Evolutionary conservation across 2,797 vertebrate species (phyloP), one percentile per base, ranked within the genome.

Genomic region (Alauda arvensis): DNA sequence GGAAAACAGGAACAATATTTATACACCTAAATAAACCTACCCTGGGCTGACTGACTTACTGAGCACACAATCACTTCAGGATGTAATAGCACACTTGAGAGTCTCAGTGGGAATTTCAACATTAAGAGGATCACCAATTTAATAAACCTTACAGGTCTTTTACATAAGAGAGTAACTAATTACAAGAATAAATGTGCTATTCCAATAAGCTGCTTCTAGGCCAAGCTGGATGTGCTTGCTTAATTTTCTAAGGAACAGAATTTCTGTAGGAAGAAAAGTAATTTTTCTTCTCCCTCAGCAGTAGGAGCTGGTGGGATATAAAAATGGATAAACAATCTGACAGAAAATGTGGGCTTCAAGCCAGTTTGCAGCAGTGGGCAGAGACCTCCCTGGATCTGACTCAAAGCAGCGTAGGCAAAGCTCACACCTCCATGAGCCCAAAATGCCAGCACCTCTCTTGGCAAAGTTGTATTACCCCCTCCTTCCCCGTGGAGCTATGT

Each of bases 341-440:
- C 83, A 89, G 87, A 66, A 85, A 87, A 66, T 2, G 55, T 78
- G 91, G 89, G 94, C 91, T 87, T 76, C 17, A 23, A 91, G 90
- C 83, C 93, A 95, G 84, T 34, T 75, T 89, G 82, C 69, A 77
- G 81, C 78, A 93, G 92, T 87, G 89, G 91, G 93, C 23, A 88
- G 69, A 92, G 84, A 85, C 76, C 77, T 56, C 67, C 72, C 78
- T 85, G 59, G 85, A 52, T 68, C 66, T 75, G 90, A 93, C 82
- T 92, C 90, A 92, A 91, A 78, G 89, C 18, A 6, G 93, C 43
- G 69, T 75, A 71, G 92, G 89, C 91, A 91, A 75, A 85, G 48
- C 76, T 86, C 65, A 71, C 89, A 88, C 88, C 84, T 91, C 62
- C 84, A 29, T 51, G 52, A 88, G 72, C 76, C 39, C 5, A 5